Conservation (phyloP, 2,113 vertebrate species). For the Trichechus manatus region DNA sequence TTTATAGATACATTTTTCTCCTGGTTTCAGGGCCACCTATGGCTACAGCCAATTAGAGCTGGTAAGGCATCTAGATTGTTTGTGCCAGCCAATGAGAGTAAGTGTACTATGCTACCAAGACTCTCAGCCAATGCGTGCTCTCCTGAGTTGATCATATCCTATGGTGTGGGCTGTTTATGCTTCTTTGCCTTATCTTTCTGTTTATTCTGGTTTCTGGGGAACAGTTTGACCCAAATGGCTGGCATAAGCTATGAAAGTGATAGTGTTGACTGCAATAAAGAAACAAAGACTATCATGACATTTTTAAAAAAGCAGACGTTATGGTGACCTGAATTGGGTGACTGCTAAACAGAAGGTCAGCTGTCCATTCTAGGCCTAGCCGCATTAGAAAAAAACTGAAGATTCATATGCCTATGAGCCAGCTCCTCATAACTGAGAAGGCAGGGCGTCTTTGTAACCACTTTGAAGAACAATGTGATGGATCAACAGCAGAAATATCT, state of each 20-base stretch:
- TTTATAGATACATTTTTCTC: background rate
- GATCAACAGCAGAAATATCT: background rate
- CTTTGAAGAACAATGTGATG: background rate
- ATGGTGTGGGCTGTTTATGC: background rate
- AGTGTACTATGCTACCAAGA: background rate
- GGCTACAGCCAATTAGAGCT: background rate
- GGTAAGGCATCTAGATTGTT: background rate
- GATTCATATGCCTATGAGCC: background rate
- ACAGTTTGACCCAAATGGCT: background rate
- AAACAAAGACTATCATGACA: background rate
- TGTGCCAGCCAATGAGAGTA: background rate
- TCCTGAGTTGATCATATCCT: background rate
- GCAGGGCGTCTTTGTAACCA: background rate
- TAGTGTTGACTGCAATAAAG: background rate
- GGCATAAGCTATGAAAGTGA: background rate
- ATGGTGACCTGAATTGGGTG: background rate
- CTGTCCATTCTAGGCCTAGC: background rate
- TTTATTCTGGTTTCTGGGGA: background rate
- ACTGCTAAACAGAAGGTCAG: background rate
- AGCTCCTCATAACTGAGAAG: background rate
- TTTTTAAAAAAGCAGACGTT: background rate
- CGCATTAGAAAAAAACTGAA: background rate
- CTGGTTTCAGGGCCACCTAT: background rate
- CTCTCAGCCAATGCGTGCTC: background rate
- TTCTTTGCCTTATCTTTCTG: conserved; percentile 20